Conservation (phyloP, 2,113 vertebrate species). For the Brachypteracias leptosomus region DNA sequence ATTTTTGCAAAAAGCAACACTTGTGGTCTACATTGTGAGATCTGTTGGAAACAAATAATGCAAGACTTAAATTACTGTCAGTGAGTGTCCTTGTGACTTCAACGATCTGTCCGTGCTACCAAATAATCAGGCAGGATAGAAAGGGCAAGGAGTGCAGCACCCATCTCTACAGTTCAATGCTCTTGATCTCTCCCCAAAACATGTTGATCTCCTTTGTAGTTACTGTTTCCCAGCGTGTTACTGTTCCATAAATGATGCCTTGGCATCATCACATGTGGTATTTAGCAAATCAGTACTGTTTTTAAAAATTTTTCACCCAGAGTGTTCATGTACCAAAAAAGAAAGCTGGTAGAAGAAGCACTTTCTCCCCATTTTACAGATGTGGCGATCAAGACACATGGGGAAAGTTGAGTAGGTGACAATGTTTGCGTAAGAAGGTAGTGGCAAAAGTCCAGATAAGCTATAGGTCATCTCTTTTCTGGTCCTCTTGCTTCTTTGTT, state of each 20-base stretch:
- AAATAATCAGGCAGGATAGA: background rate
- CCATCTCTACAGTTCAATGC: background rate
- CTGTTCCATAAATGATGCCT: background rate
- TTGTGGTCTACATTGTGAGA: background rate
- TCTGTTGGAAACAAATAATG: background rate
- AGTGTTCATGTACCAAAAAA: background rate
- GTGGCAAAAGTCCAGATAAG: background rate
- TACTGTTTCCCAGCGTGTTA: background rate
- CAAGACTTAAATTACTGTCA: background rate
- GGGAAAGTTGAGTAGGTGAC: background rate
- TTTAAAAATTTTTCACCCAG: background rate
- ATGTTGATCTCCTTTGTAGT: background rate
- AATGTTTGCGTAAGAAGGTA: background rate
- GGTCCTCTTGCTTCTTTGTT: background rate
- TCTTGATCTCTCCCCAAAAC: background rate
- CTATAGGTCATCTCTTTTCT: background rate
- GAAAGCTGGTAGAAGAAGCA: background rate
- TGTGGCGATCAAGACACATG: background rate
- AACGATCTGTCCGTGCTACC: background rate
- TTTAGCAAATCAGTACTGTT: background rate
- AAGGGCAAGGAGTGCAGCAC: background rate
- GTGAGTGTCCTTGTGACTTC: background rate
- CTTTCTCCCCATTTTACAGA: background rate
- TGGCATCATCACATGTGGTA: background rate
- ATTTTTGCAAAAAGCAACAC: background rate